Evolutionary conservation across 37 sponge, comb jelly and placozoan species (phyloP), one percentile per base, ranked within the genome.

Genomic region (Cliona cf. orientalis): DNA sequence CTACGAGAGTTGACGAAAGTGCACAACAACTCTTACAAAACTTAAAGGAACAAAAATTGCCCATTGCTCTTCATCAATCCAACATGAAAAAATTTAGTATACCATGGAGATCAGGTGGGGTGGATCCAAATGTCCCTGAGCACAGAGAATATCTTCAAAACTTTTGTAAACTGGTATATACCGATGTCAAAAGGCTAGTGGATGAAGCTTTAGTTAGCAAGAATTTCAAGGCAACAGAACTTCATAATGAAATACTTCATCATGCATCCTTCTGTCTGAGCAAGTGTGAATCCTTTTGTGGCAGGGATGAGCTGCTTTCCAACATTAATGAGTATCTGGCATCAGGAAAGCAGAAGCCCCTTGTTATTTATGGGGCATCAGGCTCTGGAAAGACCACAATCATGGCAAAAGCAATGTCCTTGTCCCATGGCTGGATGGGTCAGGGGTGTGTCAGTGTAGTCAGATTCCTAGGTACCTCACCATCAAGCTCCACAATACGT

Each of bases 351-450:
- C 3, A 42, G 0, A 74, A 28, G 7, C 94, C 94, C 0, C 72
- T 93, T 19, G 67, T 93, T 40, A 26, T 93, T 23, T 55, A 90
- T 76, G 94, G 94, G 22, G 58, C 41, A 34, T 90, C 91, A 5
- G 94, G 94, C 36, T 76, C 80, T 29, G 94, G 94, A 12, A 93
- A 93, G 45, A 91, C 94, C 31, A 86, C 94, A 0, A 56, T 93
- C 31, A 86, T 93, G 75, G 91, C 94, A 14, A 74, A 79, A 5
- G 68, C 41, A 39, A 80, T 72, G 11, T 3, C 14, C 0, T 1
- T 23, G 2, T 29, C 79, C 19, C 53, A 61, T 33, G 29, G 12
- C 2, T 78, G 78, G 80, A 19, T 62, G 7, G 80, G 69, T 12
- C n/a, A 19, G 0, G 33, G 22, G 6, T 75, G 69, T 69, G 57